Conservation (phyloP, 1,140 invertebrate species). For the Danaus plexippus region DNA sequence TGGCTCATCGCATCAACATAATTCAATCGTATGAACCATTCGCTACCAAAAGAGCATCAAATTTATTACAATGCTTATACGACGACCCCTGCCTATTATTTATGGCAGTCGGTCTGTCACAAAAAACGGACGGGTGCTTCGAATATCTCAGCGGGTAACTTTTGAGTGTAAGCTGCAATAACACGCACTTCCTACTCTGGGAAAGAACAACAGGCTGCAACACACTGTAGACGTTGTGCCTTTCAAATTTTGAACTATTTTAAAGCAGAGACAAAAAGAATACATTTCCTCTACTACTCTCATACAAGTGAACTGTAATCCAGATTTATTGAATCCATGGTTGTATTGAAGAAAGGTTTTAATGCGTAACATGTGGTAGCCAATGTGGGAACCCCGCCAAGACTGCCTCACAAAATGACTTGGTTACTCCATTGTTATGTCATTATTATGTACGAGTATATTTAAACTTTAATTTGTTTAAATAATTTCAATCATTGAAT, state of each 20-base stretch:
- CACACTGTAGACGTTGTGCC: constrained; percentile 35
- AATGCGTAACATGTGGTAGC: constrained; percentile 62
- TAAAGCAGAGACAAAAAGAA: constrained; percentile 15
- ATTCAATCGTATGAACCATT: constrained; percentile 62
- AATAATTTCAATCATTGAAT: not conserved
- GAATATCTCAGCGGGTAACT: constrained; percentile 67
- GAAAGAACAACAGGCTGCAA: constrained; percentile 35
- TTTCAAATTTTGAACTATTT: constrained; percentile 33
- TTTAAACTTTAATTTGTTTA: constrained; percentile 1
- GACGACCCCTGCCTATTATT: constrained; percentile 69
- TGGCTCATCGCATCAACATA: constrained; percentile 68
- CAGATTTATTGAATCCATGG: constrained; percentile 62
- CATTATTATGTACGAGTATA: constrained; percentile 29
- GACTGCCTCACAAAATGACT: constrained; percentile 59
- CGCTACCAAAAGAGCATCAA: constrained; percentile 68
- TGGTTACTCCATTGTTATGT: constrained; percentile 61
- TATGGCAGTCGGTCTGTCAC: constrained; percentile 69
- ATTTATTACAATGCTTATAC: constrained; percentile 66
- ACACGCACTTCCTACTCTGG: constrained; percentile 63
- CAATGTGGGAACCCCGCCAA: constrained; percentile 69
- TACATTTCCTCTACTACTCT: constrained; percentile 28
- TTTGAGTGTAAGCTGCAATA: constrained; percentile 66
- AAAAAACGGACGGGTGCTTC: constrained; percentile 67
- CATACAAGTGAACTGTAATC: constrained; percentile 59
- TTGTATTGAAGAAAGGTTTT: constrained; percentile 52